A percentile compares a stretch with the other conserved stretches of the same genome.
phyloP scores from a whole-genome alignment of 1,140 invertebrate species.

The Sinella curviseta region DNA sequence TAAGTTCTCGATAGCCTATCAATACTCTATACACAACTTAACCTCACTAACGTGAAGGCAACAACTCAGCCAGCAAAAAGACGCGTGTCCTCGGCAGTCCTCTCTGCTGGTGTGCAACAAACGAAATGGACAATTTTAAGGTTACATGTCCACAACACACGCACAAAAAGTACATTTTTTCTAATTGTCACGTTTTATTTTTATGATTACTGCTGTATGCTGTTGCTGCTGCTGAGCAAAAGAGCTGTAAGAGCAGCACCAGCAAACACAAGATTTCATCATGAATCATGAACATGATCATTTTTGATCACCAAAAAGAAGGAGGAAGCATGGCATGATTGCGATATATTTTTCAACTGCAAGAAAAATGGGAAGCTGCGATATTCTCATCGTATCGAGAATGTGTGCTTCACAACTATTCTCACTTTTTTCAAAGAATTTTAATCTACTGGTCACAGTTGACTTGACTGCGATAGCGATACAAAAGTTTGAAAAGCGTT shows the following conservation, averaged over 20 bases:
- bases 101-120: too few relatives aligned
- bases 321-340: not conserved
- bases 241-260: too few relatives aligned
- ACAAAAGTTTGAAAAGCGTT: not conserved
- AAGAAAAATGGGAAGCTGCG: not conserved
- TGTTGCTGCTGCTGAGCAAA: not conserved
- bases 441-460: not conserved
- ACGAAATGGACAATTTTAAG: not conserved
- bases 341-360: not conserved
- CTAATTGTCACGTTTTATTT: not conserved
- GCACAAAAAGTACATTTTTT: not conserved
- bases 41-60: too few relatives aligned
- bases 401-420: not conserved
- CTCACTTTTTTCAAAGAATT: not conserved
- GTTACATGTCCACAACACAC: not conserved
- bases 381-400: not conserved
- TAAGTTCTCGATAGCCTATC: not conserved
- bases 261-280: not conserved
- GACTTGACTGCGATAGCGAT: not conserved
- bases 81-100: too few relatives aligned
- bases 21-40: too few relatives aligned
- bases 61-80: too few relatives aligned
- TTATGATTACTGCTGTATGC: not conserved
- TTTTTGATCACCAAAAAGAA: too few relatives aligned
- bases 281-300: not conserved